These are phyloP conservation scores for Tipula unca DNA, from an alignment of 2,888 invertebrate species.

Conservation along the genomic window DNA sequence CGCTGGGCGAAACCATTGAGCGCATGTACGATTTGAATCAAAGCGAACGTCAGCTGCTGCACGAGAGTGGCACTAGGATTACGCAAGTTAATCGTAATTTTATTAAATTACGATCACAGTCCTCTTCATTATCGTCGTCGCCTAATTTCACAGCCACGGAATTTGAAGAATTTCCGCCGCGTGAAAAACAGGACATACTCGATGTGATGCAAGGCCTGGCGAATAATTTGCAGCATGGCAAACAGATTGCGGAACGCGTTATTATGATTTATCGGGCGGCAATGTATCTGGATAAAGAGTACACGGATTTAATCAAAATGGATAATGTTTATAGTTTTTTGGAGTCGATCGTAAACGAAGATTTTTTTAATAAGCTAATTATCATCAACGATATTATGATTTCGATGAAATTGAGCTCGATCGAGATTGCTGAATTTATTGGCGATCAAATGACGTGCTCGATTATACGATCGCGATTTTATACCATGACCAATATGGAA, in stretches of 20 bases:
- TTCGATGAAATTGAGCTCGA: constrained; percentile 47
- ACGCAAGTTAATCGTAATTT: constrained; percentile 35
- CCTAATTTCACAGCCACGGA: constrained; percentile 30
- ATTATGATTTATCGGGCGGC: constrained; percentile 50
- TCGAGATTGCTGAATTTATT: constrained; percentile 48
- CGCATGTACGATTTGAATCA: constrained; percentile 50
- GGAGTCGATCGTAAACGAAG: constrained; percentile 45
- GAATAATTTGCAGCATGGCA: constrained; percentile 46
- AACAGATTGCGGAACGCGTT: constrained; percentile 46
- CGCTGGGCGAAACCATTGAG: constrained; percentile 51
- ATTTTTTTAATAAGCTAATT: constrained; percentile 48
- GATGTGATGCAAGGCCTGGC: constrained; percentile 44
- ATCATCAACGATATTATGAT: constrained; percentile 52
- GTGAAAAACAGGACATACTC: constrained; percentile 38
- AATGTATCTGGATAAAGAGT: constrained; percentile 48
- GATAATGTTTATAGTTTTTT: constrained; percentile 46
- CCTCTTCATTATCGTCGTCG: constrained; percentile 20
- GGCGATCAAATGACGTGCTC: constrained; percentile 48
- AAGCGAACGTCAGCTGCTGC: constrained; percentile 52
- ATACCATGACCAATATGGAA: constrained; percentile 28
- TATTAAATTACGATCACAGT: constrained; percentile 22
- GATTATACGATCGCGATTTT: constrained; percentile 41
- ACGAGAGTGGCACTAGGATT: constrained; percentile 37
- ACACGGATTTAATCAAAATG: constrained; percentile 46
- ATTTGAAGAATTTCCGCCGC: constrained; percentile 39